These are phyloP conservation scores for Epinotia brunnichana DNA, from an alignment of 2,888 invertebrate species.

Conservation along the genomic window DNA sequence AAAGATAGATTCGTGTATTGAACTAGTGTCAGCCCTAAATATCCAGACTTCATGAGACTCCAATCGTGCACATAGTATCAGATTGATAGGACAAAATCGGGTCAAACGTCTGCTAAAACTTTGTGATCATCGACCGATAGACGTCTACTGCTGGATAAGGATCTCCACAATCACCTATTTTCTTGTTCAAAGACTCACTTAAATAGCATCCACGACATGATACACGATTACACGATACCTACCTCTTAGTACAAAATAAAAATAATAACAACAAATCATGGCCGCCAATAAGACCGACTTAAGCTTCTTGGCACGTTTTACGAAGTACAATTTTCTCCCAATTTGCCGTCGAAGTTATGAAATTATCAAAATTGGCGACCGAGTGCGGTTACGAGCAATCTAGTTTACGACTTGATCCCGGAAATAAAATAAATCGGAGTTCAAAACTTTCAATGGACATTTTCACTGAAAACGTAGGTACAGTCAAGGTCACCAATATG, in stretches of 20 bases:
- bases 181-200: no score
- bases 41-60: no score
- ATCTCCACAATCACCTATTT: no score
- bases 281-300: not conserved
- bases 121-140: no score
- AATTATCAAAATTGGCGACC: constrained; percentile 28
- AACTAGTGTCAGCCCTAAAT: no score
- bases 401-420: constrained; percentile 11
- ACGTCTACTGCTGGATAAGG: no score
- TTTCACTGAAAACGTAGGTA: not conserved
- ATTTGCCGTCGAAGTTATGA: constrained; percentile 23
- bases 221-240: not conserved
- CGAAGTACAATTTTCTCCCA: constrained; percentile 25
- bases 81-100: no score
- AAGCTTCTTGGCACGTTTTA: constrained; percentile 22
- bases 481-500: no score
- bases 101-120: no score
- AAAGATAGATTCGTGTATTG: no score
- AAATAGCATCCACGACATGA: not conserved
- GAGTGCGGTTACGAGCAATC: constrained; percentile 10
- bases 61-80: no score
- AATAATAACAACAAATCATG: constrained; percentile 13
- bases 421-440: not conserved
- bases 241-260: not conserved
- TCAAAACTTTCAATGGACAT: not conserved